Evolutionary conservation across 2,888 invertebrate species (phyloP), one percentile per base, ranked within the genome.

Genomic region (Harpagoxenus sublaevis): DNA sequence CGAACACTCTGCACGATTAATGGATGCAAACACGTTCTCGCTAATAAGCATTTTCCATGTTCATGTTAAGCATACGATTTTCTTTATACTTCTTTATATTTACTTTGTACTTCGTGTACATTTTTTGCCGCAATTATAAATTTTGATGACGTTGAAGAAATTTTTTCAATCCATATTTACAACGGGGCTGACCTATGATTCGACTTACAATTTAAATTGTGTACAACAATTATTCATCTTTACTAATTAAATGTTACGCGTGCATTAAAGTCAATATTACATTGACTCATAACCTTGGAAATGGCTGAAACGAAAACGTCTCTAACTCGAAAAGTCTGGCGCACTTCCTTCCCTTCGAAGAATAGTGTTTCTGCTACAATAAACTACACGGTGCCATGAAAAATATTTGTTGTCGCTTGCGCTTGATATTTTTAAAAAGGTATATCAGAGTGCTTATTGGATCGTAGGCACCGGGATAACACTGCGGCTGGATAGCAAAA

Each of bases 1-100:
- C 90, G 89, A 91, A 87, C 89, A 87, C 86, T 77, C 66, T 57
- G 85, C 77, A 55, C 85, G 85, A 87, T 87, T 88, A 89, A 90
- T 84, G 78, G 77, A 35, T 15, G 73, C 71, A 73, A 84, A 89
- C 78, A 65, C 83, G 63, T 51, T 65, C 57, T 55, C 66, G 66
- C 35, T 79, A 51, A 81, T 81, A 60, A 71, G 60, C 48, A 81
- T 71, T 39, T 71, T 71, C 45, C 70, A 60, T 39, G 39, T 53
- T 57, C 66, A 78, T 31, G 3, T 57, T 66, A 57, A 68, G 42
- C 77, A 28, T n/a, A 74, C n/a, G 31, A 60, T 45, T 45, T 55
- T 60, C 57, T 74, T 45, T 53, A 53, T 77, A 53, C 10, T 53
- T 77, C 18, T 53, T 77, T 12, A 12, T 53, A 77, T 77, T 65